Evolutionary conservation across 2,888 invertebrate genomes (phyloP).

Genomic region (Fragum whitleyi): DNA sequence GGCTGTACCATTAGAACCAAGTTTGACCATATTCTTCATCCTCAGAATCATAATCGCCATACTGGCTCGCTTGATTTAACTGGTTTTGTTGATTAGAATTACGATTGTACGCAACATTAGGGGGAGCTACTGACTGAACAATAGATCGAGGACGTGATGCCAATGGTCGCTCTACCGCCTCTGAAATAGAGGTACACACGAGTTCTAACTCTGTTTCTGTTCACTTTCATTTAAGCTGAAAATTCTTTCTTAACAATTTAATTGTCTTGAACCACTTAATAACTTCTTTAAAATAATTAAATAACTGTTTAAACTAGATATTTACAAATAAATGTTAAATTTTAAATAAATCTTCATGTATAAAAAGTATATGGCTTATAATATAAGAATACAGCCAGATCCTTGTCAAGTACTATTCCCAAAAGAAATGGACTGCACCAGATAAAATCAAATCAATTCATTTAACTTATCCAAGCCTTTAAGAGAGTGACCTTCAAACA

Average conservation of each 20-base stretch:
- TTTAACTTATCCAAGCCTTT: slow-evolving; percentile 10
- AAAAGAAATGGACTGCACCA: too few relatives aligned
- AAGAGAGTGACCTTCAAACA: not conserved
- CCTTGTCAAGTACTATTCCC: too few relatives aligned
- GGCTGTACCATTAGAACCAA: slow-evolving; percentile 26
- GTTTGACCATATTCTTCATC: slow-evolving; percentile 22
- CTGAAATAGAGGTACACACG: slow-evolving; percentile 7
- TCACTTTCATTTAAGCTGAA: too few relatives aligned
- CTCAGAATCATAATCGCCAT: slow-evolving; percentile 5
- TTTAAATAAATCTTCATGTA: too few relatives aligned
- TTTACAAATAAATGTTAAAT: too few relatives aligned
- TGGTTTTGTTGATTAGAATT: slow-evolving; percentile 7
- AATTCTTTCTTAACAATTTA: too few relatives aligned
- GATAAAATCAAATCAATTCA: too few relatives aligned
- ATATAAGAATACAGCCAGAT: too few relatives aligned
- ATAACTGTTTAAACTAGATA: too few relatives aligned
- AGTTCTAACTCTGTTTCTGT: not conserved
- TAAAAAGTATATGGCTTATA: too few relatives aligned
- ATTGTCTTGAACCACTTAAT: too few relatives aligned
- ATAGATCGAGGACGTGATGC: not conserved
- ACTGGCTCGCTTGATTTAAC: slow-evolving; percentile 9
- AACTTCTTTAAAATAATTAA: too few relatives aligned
- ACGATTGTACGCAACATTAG: slow-evolving; percentile 12
- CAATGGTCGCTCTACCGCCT: slow-evolving; percentile 19
- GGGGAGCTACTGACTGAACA: slow-evolving; percentile 8